Base-by-base conservation (phyloP, 2,888 invertebrate genomes). In the Eilema depressum region DNA sequence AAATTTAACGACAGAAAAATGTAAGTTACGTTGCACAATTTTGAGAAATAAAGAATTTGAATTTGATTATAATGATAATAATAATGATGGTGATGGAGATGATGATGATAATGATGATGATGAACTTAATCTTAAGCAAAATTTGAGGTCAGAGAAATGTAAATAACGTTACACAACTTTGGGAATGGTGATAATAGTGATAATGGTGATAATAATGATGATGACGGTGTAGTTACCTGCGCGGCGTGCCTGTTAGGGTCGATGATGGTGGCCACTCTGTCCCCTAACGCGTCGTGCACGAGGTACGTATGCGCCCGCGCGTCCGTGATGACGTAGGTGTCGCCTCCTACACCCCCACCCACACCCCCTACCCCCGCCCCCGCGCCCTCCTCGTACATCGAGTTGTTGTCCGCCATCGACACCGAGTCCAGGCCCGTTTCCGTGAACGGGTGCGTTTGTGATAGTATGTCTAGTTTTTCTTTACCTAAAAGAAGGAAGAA, bases 321-420 rank as follows among this genome's bases (percentile, higher is more conserved):
- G 83, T 90, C 91, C 63, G 94, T 94, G 78, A 95, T 89, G 73
- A 95, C 94, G 91, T 92, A 95, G 59, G 95, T 95, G 80, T 93
- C 93, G 57, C 69, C 53, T 5, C 30, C 53, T 5, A 14, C 28
- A 3, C 33, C 33, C 30, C 7, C 30, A 1, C 23, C 23, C 14
- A 2, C 56, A 23, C 4, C 17, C 2, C n/a, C 30, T 1, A 94
- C 94, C 79, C 93, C 11, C 77, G 41, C 77, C 1, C 14, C 80
- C 30, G 81, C 68, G 8, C 61, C 79, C 76, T 82, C 84, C 37
- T 65, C 65, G 75, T 78, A 83, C 63, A 82, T 80, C 20, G 83
- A 78, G 77, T 82, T 86, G 74, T 86, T 84, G 75, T 85, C 88
- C 5, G 76, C 82, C 72, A 79, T 80, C 41, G 86, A 85, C 25